Percentiles rank a stretch among this genome's conserved stretches.
Conservation (phyloP, 2,113 vertebrate species). For the Falco punctatus region DNA sequence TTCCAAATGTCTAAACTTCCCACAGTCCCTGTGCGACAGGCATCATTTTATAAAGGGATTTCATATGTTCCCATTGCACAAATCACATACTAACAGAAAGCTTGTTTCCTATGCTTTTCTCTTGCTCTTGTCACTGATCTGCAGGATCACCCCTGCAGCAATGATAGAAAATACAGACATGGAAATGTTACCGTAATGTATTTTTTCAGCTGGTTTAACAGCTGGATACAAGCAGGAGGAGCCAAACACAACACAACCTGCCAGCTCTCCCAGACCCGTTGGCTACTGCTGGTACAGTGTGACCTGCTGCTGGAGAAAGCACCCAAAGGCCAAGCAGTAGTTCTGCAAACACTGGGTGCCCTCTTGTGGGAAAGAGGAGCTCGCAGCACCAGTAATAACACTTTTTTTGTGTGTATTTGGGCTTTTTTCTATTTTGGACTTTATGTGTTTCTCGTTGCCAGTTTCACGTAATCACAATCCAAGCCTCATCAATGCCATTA, state of each 20-base stretch:
- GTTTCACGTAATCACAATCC: neutral
- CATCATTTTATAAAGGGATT: neutral
- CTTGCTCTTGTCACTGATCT: neutral
- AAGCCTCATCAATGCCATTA: neutral
- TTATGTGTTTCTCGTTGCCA: neutral
- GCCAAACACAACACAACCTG: neutral
- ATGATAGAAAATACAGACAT: rapidly evolving
- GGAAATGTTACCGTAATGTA: neutral
- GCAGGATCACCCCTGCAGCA: neutral
- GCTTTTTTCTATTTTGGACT: neutral
- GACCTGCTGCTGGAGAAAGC: neutral
- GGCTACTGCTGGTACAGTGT: rapidly evolving
- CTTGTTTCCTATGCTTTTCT: neutral
- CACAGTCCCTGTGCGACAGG: neutral
- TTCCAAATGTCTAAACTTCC: neutral
- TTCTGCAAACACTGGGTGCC: neutral
- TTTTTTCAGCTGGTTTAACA: constrained; percentile 4
- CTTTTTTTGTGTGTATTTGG: neutral
- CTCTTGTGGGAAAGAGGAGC: neutral
- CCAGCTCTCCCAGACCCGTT: neutral
- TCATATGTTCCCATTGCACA: neutral
- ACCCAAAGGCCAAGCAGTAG: neutral
- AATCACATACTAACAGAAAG: neutral
- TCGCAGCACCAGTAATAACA: rapidly evolving
- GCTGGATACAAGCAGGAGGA: neutral